Conservation (phyloP, 2,888 invertebrate genomes). For the Linnaemya vulpina region DNA sequence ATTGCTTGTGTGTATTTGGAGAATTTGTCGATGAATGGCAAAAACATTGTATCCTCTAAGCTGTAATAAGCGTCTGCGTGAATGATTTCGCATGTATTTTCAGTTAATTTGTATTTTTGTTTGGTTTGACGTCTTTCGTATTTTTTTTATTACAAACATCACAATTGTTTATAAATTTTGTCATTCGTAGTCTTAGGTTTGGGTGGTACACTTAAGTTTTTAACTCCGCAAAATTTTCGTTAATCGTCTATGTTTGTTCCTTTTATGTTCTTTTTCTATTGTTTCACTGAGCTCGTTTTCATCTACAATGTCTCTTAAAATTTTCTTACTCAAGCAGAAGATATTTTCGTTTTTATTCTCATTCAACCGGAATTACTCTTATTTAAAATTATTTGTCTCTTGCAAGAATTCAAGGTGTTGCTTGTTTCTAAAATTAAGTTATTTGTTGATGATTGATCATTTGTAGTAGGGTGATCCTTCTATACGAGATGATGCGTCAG, state of each 20-base stretch:
- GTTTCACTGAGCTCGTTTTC: too few relatives aligned
- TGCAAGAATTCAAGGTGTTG: conserved; percentile 33
- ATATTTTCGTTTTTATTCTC: conserved; percentile 23
- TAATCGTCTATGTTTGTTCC: too few relatives aligned
- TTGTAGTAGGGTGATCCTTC: conserved; percentile 3
- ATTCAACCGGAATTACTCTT: conserved; percentile 28
- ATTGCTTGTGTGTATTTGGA: conserved; percentile 34
- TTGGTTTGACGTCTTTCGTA: too few relatives aligned
- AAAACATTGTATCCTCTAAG: conserved; percentile 37
- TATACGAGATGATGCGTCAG: too few relatives aligned
- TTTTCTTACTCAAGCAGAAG: conserved; percentile 1
- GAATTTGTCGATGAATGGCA: conserved; percentile 51
- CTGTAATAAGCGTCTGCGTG: conserved; percentile 12
- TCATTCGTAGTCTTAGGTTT: background rate
- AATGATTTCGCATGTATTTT: background rate
- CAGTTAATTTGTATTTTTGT: too few relatives aligned
- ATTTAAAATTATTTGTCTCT: conserved; percentile 33
- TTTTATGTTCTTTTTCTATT: too few relatives aligned
- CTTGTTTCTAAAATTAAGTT: conserved; percentile 39
- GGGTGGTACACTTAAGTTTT: background rate
- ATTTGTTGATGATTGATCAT: conserved; percentile 21
- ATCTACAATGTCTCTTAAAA: background rate
- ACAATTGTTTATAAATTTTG: conserved; percentile 11
- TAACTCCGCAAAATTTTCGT: background rate
- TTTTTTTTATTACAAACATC: too few relatives aligned